Evolutionary conservation across 2,113 vertebrate genomes (phyloP), one percentile per base, ranked within the genome.

Genomic region (Lipotes vexillifer): DNA sequence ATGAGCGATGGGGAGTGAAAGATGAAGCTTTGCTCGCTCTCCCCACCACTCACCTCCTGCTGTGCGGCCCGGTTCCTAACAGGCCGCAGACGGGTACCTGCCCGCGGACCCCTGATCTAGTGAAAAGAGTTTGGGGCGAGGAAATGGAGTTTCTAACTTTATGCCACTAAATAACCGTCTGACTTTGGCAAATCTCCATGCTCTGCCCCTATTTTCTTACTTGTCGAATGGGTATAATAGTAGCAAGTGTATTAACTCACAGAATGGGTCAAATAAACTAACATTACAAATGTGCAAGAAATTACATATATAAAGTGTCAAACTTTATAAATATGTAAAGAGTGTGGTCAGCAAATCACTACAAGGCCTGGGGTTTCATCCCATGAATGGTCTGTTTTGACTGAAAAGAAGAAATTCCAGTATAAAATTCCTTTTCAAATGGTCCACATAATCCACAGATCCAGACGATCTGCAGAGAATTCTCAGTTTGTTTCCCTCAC

Each of bases 321-420:
- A 94, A 68, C 5, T 23, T 46, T 77, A 63, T 31, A 93, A 94
- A 63, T 59, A 36, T 20, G 4, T 52, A 71, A 95, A 85, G 8
- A 36, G 61, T 83, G 57, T 36, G 23, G 29, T 11, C 21, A 75
- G 38, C 9, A 84, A 69, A 90, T 77, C 41, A 69, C n/a, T 23
- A 44, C 9, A 84, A 55, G 84, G 27, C 18, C 63, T 97, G 52
- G 11, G 21, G 52, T 20, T 93, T 94, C 72, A 66, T 80, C 15
- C 7, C 80, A 36, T 41, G 9, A 59, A 44, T 85, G 20, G 20
- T 87, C 59, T 72, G 88, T 66, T 77, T 85, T 31, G 52, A 27
- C 31, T 66, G 29, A 77, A 84, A 90, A 59, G 31, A 86, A 96
- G 38, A 93, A 94, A 93, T 55, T 93, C 17, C 55, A 91, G 36